A percentile compares a stretch with the other conserved stretches of the same genome.
Conservation (phyloP, 2,888 invertebrate species). For the Athalia cordata region DNA sequence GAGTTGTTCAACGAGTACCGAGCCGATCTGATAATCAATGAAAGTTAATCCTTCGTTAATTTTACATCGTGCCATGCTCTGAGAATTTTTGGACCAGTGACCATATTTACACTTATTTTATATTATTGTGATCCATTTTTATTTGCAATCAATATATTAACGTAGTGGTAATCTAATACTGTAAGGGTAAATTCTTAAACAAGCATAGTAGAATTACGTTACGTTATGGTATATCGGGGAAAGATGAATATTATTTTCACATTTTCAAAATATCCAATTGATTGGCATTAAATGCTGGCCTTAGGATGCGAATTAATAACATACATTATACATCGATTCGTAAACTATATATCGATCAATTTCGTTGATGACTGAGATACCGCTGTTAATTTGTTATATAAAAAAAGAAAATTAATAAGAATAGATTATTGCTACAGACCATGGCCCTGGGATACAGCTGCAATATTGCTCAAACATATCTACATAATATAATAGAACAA, state of each 20-base stretch:
- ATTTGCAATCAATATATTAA: slow-evolving; percentile 51
- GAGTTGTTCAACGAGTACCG: slow-evolving; percentile 16
- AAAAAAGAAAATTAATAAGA: slow-evolving; percentile 49
- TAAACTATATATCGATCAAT: slow-evolving; percentile 41
- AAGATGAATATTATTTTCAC: slow-evolving; percentile 53
- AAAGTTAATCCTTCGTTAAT: slow-evolving; percentile 19
- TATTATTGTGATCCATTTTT: slow-evolving; percentile 55
- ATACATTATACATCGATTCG: slow-evolving; percentile 42
- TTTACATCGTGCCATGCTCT: slow-evolving; percentile 53
- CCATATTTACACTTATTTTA: slow-evolving; percentile 48
- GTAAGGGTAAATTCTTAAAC: slow-evolving; percentile 26
- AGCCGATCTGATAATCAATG: slow-evolving; percentile 14
- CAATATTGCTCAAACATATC: slow-evolving; percentile 65
- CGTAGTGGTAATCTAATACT: slow-evolving; percentile 31
- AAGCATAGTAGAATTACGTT: slow-evolving; percentile 39
- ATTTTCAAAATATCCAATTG: slow-evolving; percentile 49
- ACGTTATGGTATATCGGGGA: slow-evolving; percentile 44
- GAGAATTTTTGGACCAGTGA: slow-evolving; percentile 57
- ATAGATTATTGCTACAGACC: slow-evolving; percentile 58
- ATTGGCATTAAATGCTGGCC: slow-evolving; percentile 55
- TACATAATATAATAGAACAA: slow-evolving; percentile 40
- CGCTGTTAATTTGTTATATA: slow-evolving; percentile 65
- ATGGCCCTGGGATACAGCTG: slow-evolving; percentile 69
- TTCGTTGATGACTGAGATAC: slow-evolving; percentile 63
- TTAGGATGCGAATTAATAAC: slow-evolving; percentile 40